Evolutionary conservation across 2,888 invertebrate genomes (phyloP), one percentile per base, ranked within the genome.

Genomic region (Venusia cambrica): DNA sequence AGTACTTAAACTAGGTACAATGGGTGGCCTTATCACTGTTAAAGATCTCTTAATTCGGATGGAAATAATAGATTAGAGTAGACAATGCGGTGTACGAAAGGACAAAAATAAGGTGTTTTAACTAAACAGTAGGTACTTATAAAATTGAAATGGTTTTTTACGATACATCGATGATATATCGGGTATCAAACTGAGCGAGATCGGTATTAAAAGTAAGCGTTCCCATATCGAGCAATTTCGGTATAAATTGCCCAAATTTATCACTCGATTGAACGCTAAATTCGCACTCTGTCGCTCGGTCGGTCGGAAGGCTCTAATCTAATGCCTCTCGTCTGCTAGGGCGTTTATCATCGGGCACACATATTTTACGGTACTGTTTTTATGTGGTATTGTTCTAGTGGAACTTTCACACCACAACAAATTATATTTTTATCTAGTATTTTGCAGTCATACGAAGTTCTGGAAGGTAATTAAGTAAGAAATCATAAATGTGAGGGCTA

Each of bases 231-330:
- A 62, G 64, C 67, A 67, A 72, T 73, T 72, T 69, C 59, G 55
- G 55, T 62, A 73, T 62, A 67, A 69, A 74, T 75, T 69, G 62
- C 56, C 51, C 48, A 49, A 69, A 73, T 75, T 69, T 73, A 57
- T 74, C 73, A 71, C 51, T 44, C 60, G 62, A 59, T 68, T 62
- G 64, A 71, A 57, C 63, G 60, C 56, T 60, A 64, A 63, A 63
- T 63, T 62, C 57, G 54, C 57, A 48, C 54, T 55, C 57, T 52
- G 48, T 51, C 48, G 53, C 33, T 32, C 20, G 31, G 19, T 17
- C 24, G 37, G 26, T 25, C 26, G 34, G 39, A 25, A 24, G 43
- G 38, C 38, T 44, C 41, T 49, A 60, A 59, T 44, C 41, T 49
- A 60, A 59, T 56, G 51, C 54, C 50, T 40, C 49, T 51, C 59